Base-by-base conservation (phyloP, 2,888 invertebrate genomes). In the Orthosia cruda region DNA sequence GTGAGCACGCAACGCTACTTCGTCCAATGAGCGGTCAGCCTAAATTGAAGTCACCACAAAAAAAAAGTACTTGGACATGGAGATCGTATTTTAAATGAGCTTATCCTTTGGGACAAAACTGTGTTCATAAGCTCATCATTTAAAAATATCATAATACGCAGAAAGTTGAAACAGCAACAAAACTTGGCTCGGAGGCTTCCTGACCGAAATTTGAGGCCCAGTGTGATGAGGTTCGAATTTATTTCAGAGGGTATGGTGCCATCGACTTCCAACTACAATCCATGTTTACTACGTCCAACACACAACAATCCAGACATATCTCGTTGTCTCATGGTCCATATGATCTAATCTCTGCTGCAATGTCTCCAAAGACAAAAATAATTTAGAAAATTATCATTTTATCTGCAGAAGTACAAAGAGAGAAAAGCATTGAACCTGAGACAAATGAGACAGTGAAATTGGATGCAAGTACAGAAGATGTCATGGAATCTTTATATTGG, bases 291-390 rank as follows among this genome's bases (percentile, higher is more conserved):
- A 86, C 96, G 96, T 86, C 96, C 96, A 90, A 97, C 97, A 88
- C 97, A 97, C 96, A 96, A 96, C 96, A 97, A 97, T 91, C 97
- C 97, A 91, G 97, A 97, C 93, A 97, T 97, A 93, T 97, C 97
- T 94, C 97, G 97, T 93, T 97, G 97, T 96, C 97, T 97, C 95
- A 97, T 97, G 97, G 97, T 97, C 92, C 97, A 97, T 94, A 97
- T 97, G 96, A 97, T 97, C 90, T 97, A 97, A 95, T 91, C 90
- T 93, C 91, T 90, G 74, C 80, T 81, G 71, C 88, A 89, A 88
- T 89, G 71, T 88, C 83, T 87, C 79, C 75, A 88, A 84, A 81
- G 88, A 85, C 81, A 87, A 86, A 89, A 92, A 92, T 95, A 93
- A 95, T 94, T 93, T 87, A 93, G 92, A 75, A 90, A 93, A 94